Percentiles rank a stretch among this genome's conserved stretches.
These are phyloP conservation scores for Bubalus kerabau DNA, from an alignment of 2,113 vertebrate species.

Conservation along the genomic window DNA sequence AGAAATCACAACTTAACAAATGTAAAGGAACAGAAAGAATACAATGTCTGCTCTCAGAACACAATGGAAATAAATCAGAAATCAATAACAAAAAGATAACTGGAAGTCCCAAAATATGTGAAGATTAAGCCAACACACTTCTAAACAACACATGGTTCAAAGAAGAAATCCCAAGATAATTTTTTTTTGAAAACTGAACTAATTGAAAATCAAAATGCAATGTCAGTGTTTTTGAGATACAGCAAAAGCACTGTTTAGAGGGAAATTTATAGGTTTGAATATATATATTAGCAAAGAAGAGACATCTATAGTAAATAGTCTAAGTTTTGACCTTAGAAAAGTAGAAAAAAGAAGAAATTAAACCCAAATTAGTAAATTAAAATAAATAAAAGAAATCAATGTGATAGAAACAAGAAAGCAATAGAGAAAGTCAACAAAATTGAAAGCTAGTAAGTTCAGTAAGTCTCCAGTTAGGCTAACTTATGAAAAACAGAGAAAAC, in stretches of 20 bases:
- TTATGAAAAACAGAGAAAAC: not conserved
- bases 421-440: not conserved
- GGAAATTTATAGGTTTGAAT: not conserved
- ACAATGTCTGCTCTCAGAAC: not conserved
- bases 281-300: not conserved
- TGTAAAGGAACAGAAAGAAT: not conserved
- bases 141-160: not conserved
- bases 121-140: not conserved
- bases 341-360: not conserved
- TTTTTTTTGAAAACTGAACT: not conserved
- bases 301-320: not conserved
- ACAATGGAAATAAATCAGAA: not conserved
- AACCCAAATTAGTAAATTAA: not conserved
- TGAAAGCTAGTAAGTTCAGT: not conserved
- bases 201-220: not conserved
- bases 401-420: not conserved
- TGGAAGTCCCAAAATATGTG: not conserved
- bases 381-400: not conserved
- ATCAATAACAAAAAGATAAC: not conserved
- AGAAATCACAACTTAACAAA: not conserved
- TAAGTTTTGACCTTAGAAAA: not conserved
- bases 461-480: not conserved
- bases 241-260: not conserved
- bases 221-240: not conserved
- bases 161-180: not conserved